Evolutionary conservation across 2,113 vertebrate genomes (phyloP).

Genomic region (Oncorhynchus clarkii): DNA sequence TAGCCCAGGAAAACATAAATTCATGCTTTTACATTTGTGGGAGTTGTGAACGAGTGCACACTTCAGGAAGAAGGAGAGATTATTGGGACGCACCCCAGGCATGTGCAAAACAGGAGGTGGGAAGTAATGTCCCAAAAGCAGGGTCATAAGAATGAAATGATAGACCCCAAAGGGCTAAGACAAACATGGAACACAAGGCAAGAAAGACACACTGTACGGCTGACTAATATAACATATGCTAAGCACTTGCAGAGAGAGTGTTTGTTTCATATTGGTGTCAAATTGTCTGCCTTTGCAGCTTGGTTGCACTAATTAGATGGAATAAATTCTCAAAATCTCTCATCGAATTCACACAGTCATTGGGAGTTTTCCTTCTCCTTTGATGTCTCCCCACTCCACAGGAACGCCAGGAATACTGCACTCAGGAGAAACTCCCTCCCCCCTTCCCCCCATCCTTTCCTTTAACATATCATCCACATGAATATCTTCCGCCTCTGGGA

Average conservation of each 20-base stretch:
- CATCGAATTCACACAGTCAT: slow-evolving; percentile 6
- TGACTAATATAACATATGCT: background rate
- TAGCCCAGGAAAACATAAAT: too few relatives aligned
- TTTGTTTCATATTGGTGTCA: background rate
- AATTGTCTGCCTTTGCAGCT: background rate
- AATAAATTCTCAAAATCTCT: slow-evolving; percentile 32
- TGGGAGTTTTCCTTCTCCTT: slow-evolving; percentile 2
- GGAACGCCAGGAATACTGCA: background rate
- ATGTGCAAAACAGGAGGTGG: background rate
- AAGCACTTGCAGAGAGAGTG: background rate
- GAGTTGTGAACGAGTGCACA: too few relatives aligned
- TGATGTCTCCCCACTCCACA: background rate
- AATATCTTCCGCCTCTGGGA: slow-evolving; percentile 10
- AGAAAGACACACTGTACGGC: background rate
- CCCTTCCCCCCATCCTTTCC: slow-evolving; percentile 8
- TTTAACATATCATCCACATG: background rate
- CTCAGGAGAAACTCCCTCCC: background rate
- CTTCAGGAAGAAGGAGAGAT: too few relatives aligned
- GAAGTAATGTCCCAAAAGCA: background rate
- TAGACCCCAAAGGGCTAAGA: background rate
- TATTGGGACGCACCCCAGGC: background rate
- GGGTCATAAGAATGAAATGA: background rate
- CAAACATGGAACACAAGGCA: background rate
- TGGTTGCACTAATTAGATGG: slow-evolving; percentile 13
- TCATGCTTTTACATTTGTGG: too few relatives aligned